Evolutionary conservation across 2,888 invertebrate species (phyloP).

Genomic region (Galeopsomyia nigrocyanea): DNA sequence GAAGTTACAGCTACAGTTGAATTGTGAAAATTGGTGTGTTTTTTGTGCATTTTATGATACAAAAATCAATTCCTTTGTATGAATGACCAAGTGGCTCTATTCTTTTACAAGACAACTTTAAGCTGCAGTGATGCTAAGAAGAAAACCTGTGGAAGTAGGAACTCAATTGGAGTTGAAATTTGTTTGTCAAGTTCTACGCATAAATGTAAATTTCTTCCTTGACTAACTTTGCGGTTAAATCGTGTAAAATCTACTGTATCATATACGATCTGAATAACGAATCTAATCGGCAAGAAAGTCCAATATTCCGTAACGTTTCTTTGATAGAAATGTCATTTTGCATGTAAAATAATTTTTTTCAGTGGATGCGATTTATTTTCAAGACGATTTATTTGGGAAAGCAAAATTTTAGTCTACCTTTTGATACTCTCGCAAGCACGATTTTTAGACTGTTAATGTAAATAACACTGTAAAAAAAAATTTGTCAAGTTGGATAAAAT

Average conservation of each 20-base stretch:
- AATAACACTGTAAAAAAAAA: constrained; percentile 22
- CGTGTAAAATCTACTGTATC: constrained; percentile 3
- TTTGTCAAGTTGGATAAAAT: constrained; percentile 26
- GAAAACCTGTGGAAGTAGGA: constrained; percentile 12
- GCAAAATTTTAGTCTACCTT: constrained; percentile 17
- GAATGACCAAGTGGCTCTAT: constrained; percentile 18
- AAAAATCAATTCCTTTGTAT: constrained; percentile 12
- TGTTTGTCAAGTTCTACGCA: neutral
- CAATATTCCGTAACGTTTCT: too few species aligned
- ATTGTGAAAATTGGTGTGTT: constrained; percentile 11
- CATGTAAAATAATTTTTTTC: constrained; percentile 1
- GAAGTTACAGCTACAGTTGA: constrained; percentile 11
- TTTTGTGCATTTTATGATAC: constrained; percentile 38
- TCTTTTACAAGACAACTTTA: constrained; percentile 9
- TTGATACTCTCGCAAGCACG: constrained; percentile 5
- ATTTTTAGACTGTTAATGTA: constrained; percentile 30
- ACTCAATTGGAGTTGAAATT: neutral
- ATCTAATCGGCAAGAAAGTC: too few species aligned
- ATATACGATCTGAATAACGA: too few species aligned
- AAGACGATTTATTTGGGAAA: constrained; percentile 23
- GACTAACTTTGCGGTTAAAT: constrained; percentile 34
- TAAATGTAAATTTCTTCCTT: constrained; percentile 30
- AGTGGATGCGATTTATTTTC: constrained; percentile 17
- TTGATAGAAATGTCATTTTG: constrained; percentile 10
- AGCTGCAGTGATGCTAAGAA: constrained; percentile 9